A percentile compares a stretch with the other conserved stretches of the same genome.
These are phyloP conservation scores for Graptemys geographica DNA, from an alignment of 2,797 vertebrate species.

Conservation along the genomic window DNA sequence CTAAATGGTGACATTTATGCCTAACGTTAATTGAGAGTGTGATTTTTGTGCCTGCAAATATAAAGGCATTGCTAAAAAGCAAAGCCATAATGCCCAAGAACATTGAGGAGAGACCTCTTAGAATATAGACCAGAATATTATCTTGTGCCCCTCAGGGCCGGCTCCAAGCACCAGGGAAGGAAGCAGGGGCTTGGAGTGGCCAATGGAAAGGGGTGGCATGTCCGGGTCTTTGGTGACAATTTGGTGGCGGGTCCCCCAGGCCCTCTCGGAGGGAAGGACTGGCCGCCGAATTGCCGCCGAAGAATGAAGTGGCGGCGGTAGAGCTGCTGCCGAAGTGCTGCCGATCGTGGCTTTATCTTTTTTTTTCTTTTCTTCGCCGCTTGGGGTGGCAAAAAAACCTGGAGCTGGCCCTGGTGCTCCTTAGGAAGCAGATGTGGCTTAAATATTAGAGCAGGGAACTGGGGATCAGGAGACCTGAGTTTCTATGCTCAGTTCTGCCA, in stretches of 20 bases:
- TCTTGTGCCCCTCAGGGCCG: neutral
- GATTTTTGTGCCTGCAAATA: accelerated
- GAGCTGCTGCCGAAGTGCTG: no score
- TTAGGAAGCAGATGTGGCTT: neutral
- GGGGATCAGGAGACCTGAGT: accelerated
- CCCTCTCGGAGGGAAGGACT: no score
- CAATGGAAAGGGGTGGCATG: no score
- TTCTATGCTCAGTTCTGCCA: neutral
- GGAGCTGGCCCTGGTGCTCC: neutral
- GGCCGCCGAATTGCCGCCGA: no score
- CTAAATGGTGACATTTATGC: neutral
- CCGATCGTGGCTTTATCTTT: no score
- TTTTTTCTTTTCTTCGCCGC: no score
- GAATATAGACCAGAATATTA: neutral
- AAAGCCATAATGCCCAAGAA: neutral
- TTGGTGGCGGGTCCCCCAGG: no score
- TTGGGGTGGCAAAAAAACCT: no score
- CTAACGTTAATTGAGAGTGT: accelerated
- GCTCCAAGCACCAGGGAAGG: no score
- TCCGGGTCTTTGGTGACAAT: no score
- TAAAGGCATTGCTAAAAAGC: neutral
- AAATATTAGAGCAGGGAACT: neutral
- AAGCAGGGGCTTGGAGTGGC: no score
- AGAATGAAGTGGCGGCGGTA: no score
- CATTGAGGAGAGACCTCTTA: neutral